These are phyloP conservation scores for Halcyon smyrnensis DNA, from an alignment of 2,797 vertebrate genomes.

Conservation along the genomic window DNA sequence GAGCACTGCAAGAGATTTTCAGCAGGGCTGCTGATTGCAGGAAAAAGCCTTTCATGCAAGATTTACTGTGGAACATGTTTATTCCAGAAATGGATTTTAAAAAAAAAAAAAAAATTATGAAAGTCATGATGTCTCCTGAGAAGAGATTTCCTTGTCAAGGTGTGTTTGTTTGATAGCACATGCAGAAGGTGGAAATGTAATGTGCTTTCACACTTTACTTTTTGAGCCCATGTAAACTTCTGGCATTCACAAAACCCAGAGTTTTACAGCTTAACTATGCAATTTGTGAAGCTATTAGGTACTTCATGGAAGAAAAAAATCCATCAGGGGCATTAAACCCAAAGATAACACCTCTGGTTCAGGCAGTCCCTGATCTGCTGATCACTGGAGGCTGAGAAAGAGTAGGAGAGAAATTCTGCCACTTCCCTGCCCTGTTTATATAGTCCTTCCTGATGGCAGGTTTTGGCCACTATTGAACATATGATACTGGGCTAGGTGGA, in stretches of 20 bases:
- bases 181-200: not conserved
- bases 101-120: not conserved
- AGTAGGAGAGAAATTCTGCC: not conserved
- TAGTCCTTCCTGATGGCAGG: not conserved
- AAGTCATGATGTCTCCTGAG: not conserved
- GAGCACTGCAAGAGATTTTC: not conserved
- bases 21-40: not conserved
- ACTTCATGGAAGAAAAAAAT: not conserved
- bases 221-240: slow-evolving; percentile 16
- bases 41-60: not conserved
- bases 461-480: not conserved
- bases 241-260: not conserved
- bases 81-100: not conserved
- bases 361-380: not conserved
- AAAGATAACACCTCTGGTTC: slow-evolving; percentile 8
- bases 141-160: slow-evolving; percentile 31
- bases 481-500: not conserved
- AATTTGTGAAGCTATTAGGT: not conserved
- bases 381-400: not conserved
- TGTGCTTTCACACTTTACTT: slow-evolving; percentile 17
- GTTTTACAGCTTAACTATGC: not conserved
- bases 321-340: not conserved
- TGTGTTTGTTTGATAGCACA: slow-evolving; percentile 35
- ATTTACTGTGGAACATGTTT: not conserved
- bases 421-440: not conserved